Evolutionary conservation across 2,797 vertebrate genomes (phyloP), one percentile per base, ranked within the genome.

Genomic region (Neoniphon sammara): DNA sequence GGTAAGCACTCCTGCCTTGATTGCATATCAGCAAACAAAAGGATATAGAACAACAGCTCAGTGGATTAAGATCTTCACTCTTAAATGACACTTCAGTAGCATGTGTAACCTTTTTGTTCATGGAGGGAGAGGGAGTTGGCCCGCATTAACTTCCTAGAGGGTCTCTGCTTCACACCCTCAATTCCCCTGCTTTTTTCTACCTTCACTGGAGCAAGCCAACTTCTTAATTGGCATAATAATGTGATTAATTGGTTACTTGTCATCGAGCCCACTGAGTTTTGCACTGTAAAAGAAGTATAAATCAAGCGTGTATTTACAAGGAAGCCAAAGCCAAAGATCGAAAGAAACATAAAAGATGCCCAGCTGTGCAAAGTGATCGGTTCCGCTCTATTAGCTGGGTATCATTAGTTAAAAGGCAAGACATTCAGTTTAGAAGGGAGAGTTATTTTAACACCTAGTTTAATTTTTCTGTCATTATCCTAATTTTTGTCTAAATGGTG

Each of bases 211-310:
- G 89, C 85, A 78, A 77, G 84, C 80, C 75, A 81, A 80, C 84
- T 81, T 80, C 81, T 85, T 91, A 93, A 93, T 90, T 91, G 85
- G 73, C 90, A 85, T 84, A 86, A 87, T 91, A 89, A 92, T 88
- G 88, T 89, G 84, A 91, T 92, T 93, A 93, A 93, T 91, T 91
- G 84, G 82, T 87, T 87, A 91, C 84, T 91, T 91, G 89, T 92
- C 87, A 87, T 84, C 82, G 75, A 78, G 84, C 80, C 86, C 59
- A 53, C 75, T 79, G 88, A 77, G 84, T 87, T 82, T 83, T 78
- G 59, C 78, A 82, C 85, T 67, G 88, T 91, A n/a, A 89, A 91
- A 91, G 85, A 88, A 91, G 69, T 86, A 79, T 86, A 89, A 92
- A 91, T 93, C 86, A 91, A 78, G 66, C 85, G 46, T 92, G 87